A percentile compares a stretch with the other conserved stretches of the same genome.
These are phyloP conservation scores for Ormyrus pomaceus DNA, from an alignment of 2,888 invertebrate genomes.

Conservation along the genomic window DNA sequence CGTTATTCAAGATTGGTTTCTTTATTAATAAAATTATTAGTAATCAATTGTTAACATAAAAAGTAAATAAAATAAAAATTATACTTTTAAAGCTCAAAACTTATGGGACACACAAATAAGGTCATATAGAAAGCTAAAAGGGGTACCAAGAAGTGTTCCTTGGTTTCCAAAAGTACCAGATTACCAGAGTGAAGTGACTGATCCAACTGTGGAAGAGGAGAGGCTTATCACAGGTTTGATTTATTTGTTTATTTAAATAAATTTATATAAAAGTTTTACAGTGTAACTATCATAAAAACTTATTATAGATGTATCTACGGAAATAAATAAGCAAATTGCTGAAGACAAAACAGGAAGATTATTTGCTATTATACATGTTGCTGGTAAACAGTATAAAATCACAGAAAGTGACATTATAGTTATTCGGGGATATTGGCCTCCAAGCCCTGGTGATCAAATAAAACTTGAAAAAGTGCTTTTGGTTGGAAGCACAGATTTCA, in stretches of 20 bases:
- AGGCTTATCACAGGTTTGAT: conserved; percentile 62
- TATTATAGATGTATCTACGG: conserved; percentile 78
- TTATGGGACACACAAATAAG: conserved; percentile 28
- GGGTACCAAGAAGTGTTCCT: conserved; percentile 58
- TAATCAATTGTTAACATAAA: no score
- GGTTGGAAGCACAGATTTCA: conserved; percentile 88
- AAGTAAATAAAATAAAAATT: not conserved
- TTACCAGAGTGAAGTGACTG: conserved; percentile 61
- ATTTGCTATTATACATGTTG: conserved; percentile 89
- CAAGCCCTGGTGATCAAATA: conserved; percentile 86
- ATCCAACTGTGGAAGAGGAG: conserved; percentile 64
- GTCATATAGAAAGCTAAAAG: conserved; percentile 45
- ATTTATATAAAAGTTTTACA: not conserved
- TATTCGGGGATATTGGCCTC: conserved; percentile 90
- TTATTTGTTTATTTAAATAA: not conserved
- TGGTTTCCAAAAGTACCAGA: conserved; percentile 64
- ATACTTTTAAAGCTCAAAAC: conserved; percentile 7
- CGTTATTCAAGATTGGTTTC: no score
- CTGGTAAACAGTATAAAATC: conserved; percentile 90
- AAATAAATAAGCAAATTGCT: conserved; percentile 81
- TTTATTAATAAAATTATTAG: no score
- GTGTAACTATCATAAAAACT: not conserved
- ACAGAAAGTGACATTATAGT: conserved; percentile 91
- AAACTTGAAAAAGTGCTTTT: conserved; percentile 89
- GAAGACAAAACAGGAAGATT: conserved; percentile 79